These are phyloP conservation scores for Callocephalon fimbriatum DNA, from an alignment of 2,113 vertebrate genomes.

Conservation along the genomic window DNA sequence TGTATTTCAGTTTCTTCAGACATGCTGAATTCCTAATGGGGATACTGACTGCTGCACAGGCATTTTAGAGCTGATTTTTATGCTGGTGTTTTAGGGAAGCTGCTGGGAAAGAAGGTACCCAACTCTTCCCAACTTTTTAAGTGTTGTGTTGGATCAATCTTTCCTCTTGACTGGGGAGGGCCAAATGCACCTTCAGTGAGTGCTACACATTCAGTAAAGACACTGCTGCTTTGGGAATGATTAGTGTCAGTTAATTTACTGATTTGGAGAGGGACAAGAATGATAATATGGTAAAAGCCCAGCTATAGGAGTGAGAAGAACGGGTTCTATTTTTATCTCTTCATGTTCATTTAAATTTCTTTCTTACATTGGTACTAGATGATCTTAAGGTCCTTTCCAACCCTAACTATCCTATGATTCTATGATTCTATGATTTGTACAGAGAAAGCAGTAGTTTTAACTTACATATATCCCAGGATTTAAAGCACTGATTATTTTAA, in stretches of 20 bases:
- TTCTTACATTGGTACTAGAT: background rate
- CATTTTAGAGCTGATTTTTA: background rate
- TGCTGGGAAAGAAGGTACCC: background rate
- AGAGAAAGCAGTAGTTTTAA: background rate
- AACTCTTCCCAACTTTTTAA: background rate
- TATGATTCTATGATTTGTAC: background rate
- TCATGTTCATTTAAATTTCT: background rate
- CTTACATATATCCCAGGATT: rapidly evolving
- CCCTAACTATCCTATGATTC: no score
- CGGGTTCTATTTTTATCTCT: background rate
- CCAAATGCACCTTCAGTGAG: background rate
- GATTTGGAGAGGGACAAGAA: background rate
- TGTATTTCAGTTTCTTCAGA: background rate
- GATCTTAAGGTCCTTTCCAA: no score
- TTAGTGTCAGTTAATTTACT: background rate
- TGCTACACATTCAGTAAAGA: background rate
- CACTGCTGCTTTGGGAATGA: background rate
- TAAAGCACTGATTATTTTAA: background rate
- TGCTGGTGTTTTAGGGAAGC: background rate
- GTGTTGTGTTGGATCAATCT: background rate
- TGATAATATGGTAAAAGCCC: background rate
- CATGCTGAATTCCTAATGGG: background rate
- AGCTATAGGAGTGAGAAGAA: background rate
- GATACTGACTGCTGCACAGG: background rate
- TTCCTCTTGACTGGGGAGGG: background rate